Base-by-base conservation (phyloP, 2,113 vertebrate genomes). In the Vidua macroura region DNA sequence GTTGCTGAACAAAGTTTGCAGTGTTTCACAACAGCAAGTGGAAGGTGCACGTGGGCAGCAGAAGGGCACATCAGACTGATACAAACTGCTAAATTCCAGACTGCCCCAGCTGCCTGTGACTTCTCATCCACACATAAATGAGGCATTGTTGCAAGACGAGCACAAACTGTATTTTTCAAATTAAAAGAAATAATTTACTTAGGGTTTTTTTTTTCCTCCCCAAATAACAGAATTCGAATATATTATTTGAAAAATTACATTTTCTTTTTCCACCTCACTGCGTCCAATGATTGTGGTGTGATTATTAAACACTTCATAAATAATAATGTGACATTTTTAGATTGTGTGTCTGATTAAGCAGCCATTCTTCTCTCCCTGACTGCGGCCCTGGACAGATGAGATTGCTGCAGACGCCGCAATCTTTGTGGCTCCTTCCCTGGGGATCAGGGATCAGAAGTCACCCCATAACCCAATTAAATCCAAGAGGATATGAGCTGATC, bases 231-330 rank as follows among this genome's bases (percentile, higher is more conserved):
- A 85, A 94, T 96, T 86, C 15, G 10, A 95, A 93, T 62, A 78
- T 52, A 55, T 72, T 82, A 62, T 87, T 93, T 93, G 70, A 73
- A 94, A 95, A 96, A 91, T 86, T 77, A 76, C 94, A 60, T 92
- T 94, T 93, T 95, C 39, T 62, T 95, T 96, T 96, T 96, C 96
- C 81, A 64, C 90, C 82, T 96, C 49, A 4, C 85, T 76, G 95
- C 95, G 4, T 90, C 75, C 69, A 20, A 78, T 76, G 96, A 96
- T 91, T 83, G 85, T 75, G 83, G 92, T 53, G 80, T 95, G 97
- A 95, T 96, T 92, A 97, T 97, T 96, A 94, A 97, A 93, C 90
- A 84, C 96, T 92, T 97, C 97, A 96, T 97, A 97, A 97, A 97
- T 96, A 98, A 97, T 91, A 96, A 97, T 93, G 95, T 93, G 96